These are phyloP conservation scores for Asarcornis scutulata DNA, from an alignment of 2,113 vertebrate species.

Conservation along the genomic window DNA sequence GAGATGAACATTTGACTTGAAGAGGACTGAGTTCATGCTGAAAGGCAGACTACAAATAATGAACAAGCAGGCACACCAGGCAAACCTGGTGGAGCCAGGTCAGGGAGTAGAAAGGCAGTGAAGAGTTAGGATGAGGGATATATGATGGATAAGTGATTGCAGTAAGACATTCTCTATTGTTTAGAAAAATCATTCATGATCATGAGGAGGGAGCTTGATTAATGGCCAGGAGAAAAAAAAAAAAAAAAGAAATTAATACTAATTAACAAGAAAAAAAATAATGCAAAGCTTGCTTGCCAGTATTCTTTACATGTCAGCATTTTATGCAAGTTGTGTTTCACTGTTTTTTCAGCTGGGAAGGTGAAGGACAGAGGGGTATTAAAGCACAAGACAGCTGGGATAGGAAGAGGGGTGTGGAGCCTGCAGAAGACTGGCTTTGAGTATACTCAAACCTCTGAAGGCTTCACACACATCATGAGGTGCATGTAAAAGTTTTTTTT, in stretches of 20 bases:
- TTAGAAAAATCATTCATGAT: not conserved
- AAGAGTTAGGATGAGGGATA: not conserved
- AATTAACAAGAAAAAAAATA: not conserved
- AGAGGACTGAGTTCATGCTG: not conserved
- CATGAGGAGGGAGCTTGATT: not conserved
- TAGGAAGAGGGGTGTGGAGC: not conserved
- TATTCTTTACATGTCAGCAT: not conserved
- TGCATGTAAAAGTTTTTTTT: not conserved
- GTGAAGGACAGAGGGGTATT: not conserved
- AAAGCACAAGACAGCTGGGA: not conserved
- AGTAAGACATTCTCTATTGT: not conserved
- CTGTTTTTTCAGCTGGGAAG: not conserved
- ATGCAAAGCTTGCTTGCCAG: not conserved
- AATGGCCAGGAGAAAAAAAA: not conserved
- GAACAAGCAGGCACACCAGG: not conserved
- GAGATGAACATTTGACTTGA: rapidly evolving
- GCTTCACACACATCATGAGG: not conserved
- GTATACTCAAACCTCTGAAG: not conserved
- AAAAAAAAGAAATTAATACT: not conserved
- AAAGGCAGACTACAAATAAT: not conserved
- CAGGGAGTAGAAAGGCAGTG: not conserved
- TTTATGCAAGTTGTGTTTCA: not conserved
- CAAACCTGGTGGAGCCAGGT: not conserved
- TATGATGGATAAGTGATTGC: not conserved
- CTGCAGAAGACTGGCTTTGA: not conserved